phyloP scores from a whole-genome alignment of 2,113 vertebrate genomes.

The Neodon shergylaensis region DNA sequence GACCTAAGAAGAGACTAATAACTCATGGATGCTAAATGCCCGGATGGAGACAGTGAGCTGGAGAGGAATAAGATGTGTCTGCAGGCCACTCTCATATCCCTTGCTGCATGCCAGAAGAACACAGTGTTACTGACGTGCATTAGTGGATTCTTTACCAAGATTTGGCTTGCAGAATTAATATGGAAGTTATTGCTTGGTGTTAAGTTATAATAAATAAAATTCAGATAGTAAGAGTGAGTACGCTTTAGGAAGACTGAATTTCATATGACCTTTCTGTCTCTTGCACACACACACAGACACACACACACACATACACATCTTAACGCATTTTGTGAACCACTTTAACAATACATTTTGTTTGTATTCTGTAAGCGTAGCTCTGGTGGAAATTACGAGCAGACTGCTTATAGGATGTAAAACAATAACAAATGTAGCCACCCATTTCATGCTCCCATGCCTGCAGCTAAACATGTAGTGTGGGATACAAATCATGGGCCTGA shows the following conservation, averaged over 20 bases:
- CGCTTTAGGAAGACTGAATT: neutral
- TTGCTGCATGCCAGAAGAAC: neutral
- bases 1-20: no score
- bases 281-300: neutral
- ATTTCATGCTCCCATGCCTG: neutral
- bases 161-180: neutral
- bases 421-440: constrained; percentile 16
- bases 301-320: neutral
- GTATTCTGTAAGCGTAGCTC: constrained; percentile 8
- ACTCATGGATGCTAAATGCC: rapidly evolving
- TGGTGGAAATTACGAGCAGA: neutral
- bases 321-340: neutral
- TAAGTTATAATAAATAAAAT: neutral
- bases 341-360: constrained; percentile 33
- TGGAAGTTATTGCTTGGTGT: neutral
- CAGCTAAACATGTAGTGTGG: constrained; percentile 9
- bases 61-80: neutral
- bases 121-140: neutral
- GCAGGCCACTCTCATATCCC: neutral
- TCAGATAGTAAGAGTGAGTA: neutral
- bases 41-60: neutral
- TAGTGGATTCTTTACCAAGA: neutral
- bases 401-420: neutral
- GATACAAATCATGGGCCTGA: constrained; percentile 11
- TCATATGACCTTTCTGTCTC: neutral